Evolutionary conservation across 2,888 invertebrate genomes (phyloP).

Genomic region (Melanotus villosus): DNA sequence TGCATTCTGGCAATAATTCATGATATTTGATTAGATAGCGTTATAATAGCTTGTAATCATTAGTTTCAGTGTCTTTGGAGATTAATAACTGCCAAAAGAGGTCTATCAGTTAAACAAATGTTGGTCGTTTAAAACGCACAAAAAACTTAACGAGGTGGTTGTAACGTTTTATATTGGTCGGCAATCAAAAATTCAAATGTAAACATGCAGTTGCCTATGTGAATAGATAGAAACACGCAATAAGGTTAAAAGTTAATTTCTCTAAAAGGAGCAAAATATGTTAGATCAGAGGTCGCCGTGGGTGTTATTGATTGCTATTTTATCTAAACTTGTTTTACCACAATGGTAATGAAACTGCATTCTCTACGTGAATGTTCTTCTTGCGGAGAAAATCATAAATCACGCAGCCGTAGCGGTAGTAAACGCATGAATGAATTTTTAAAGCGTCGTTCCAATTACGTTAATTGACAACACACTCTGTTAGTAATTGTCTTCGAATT

Average conservation of each 20-base stretch:
- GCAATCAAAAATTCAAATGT: conserved; percentile 31
- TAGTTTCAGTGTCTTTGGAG: conserved; percentile 9
- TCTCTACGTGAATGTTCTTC: conserved; percentile 4
- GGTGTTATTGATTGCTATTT: conserved; percentile 20
- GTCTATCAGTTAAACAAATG: conserved; percentile 22
- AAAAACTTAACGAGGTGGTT: conserved; percentile 3
- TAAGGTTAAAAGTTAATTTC: conserved; percentile 15
- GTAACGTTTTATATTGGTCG: conserved; percentile 7
- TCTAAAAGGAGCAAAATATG: background rate
- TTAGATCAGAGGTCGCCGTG: background rate
- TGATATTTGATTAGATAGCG: background rate
- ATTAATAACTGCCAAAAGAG: conserved; percentile 25
- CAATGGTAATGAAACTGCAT: conserved; percentile 15
- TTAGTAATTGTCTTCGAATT: background rate
- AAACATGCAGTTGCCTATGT: conserved; percentile 10
- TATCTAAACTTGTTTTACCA: conserved; percentile 15
- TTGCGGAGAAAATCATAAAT: conserved; percentile 7
- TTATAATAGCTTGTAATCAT: background rate
- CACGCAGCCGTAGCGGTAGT: background rate
- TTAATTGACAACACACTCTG: background rate
- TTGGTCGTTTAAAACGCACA: conserved; percentile 20
- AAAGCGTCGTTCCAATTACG: background rate
- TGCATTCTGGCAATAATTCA: background rate
- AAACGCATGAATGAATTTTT: conserved; percentile 10
- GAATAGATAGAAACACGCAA: background rate